Evolutionary conservation across 2,113 vertebrate species (phyloP).

Genomic region (Hymenochirus boettgeri): DNA sequence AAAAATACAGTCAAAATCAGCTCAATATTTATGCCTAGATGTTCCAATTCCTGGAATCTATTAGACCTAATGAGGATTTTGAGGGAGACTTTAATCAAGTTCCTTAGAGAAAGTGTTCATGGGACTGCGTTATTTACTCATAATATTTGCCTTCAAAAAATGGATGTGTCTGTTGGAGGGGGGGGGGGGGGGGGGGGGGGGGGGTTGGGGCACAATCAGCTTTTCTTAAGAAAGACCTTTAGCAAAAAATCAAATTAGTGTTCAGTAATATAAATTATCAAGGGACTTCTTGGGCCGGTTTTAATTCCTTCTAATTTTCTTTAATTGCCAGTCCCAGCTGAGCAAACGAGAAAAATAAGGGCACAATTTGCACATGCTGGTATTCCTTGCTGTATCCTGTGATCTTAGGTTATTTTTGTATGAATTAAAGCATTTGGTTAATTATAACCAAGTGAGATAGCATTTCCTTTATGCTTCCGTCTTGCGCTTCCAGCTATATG

Average conservation of each 20-base stretch:
- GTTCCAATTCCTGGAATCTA: slow-evolving; percentile 14
- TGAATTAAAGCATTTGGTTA: slow-evolving; percentile 13
- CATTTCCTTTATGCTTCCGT: no score
- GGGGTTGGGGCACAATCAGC: background rate
- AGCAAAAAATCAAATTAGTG: slow-evolving; percentile 32
- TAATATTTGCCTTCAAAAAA: slow-evolving; percentile 6
- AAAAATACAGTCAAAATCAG: slow-evolving; percentile 3
- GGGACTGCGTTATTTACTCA: slow-evolving; percentile 9
- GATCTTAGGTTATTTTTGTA: slow-evolving; percentile 25
- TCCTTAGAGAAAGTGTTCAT: background rate
- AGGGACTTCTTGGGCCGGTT: slow-evolving; percentile 20
- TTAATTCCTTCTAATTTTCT: slow-evolving; percentile 37
- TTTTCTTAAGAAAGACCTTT: slow-evolving; percentile 23
- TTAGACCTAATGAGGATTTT: slow-evolving; percentile 2
- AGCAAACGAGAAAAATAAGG: slow-evolving; percentile 35
- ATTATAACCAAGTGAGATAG: slow-evolving; percentile 15
- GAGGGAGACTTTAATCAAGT: background rate
- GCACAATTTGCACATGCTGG: slow-evolving; percentile 24
- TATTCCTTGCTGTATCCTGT: slow-evolving; percentile 8
- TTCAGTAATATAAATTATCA: slow-evolving; percentile 28
- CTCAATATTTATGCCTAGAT: slow-evolving; percentile 4
- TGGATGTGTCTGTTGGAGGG: no score
- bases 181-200: no score
- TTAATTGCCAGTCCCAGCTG: slow-evolving; percentile 20
- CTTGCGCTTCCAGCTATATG: no score